Evolutionary conservation across 1,140 invertebrate genomes (phyloP), one percentile per base, ranked within the genome.

Genomic region (Pogonomyrmex californicus): DNA sequence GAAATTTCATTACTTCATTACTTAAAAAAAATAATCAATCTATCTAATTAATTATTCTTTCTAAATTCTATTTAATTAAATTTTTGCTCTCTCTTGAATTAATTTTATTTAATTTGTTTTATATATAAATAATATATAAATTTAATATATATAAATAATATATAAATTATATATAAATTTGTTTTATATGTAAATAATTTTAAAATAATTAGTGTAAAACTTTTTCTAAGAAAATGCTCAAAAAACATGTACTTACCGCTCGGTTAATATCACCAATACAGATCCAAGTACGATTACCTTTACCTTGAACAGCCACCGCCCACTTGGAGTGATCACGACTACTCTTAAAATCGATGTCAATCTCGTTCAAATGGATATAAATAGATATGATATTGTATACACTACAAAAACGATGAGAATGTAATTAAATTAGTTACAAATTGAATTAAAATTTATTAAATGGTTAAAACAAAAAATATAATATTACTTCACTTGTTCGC

Each of bases 231-330:
- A 70, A 81, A 63, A 78, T 38, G 65, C 66, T 60, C 51, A 66
- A 66, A 66, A 65, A 51, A 83, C 17, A 4, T 33, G 86, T 81
- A 94, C 95, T 96, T 95, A 98, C 98, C 94, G 97, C 97, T 96
- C 99, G 96, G 94, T 99, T 99, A 33, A 99, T 98, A 93, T 99
- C 99, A 14, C 98, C 98, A 17, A 99, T 97, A 93, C 99, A 99
- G 81, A 97, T 96, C 97, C 98, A 99, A 63, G 96, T 96, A 54
- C 95, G 93, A 90, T 95, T 93, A 92, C 93, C 93, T 73, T 95
- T 94, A 86, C 96, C 94, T 1, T 95, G 95, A 3, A 94, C 94
- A 0, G 97, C 96, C 3, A 99, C 96, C 0, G 98, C 97, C 98
- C 98, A 99, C 95, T 99, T 99, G 0, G 98, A 98, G 95, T 99